Percentiles rank a stretch among this genome's conserved stretches.
phyloP scores from a whole-genome alignment of 2,113 vertebrate species.

The Trogon surrucura region DNA sequence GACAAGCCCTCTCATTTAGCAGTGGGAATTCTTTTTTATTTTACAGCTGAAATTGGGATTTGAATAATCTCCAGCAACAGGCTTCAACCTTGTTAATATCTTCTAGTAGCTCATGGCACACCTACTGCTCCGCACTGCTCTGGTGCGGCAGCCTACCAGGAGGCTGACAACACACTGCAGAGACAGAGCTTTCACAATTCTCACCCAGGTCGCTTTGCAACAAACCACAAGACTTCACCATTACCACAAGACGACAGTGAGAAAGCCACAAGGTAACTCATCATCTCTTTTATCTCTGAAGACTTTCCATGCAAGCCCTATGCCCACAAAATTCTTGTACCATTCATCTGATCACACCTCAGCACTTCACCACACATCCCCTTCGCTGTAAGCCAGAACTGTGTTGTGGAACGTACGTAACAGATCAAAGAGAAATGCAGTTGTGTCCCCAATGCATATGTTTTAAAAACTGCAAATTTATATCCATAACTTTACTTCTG shows the following conservation, averaged over 20 bases:
- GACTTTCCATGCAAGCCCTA: not conserved
- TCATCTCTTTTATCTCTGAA: slow-evolving; percentile 30
- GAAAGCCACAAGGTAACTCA: slow-evolving; percentile 62
- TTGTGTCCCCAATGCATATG: not conserved
- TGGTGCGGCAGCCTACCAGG: not conserved
- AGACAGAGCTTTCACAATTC: not conserved
- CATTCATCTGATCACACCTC: not conserved
- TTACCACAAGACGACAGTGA: slow-evolving; percentile 57
- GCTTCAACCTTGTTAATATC: not conserved
- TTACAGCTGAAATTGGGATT: not conserved
- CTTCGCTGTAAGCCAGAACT: not conserved
- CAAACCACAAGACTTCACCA: slow-evolving; percentile 65
- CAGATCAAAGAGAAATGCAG: not conserved
- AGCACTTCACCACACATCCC: not conserved
- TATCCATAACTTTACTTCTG: not conserved
- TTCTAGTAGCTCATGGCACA: not conserved
- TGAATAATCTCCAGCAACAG: not conserved
- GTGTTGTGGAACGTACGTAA: not conserved
- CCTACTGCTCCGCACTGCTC: not conserved
- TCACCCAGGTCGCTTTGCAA: slow-evolving; percentile 35
- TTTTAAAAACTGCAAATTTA: not conserved
- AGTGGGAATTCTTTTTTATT: not conserved
- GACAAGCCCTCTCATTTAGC: not conserved
- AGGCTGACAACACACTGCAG: not conserved
- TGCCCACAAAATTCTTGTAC: not conserved